Percentiles rank a stretch among this genome's conserved stretches.
Evolutionary conservation across 2,113 vertebrate species (phyloP).

Genomic region (Seriola aureovittata): DNA sequence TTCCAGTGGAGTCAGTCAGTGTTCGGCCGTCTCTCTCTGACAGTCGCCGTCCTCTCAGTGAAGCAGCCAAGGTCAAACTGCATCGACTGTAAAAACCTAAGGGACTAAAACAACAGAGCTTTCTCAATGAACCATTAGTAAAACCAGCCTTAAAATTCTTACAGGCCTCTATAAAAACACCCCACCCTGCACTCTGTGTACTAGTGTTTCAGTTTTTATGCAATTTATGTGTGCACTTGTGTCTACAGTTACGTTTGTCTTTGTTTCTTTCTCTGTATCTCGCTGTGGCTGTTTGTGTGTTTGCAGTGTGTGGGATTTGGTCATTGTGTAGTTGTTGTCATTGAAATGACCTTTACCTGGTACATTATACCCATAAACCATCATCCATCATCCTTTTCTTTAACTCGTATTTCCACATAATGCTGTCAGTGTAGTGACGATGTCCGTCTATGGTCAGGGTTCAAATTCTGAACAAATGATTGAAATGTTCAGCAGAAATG

Average conservation of each 20-base stretch:
- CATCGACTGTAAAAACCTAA: slow-evolving; percentile 46
- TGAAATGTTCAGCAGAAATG: background rate
- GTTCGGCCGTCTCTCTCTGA: slow-evolving; percentile 7
- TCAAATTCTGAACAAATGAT: background rate
- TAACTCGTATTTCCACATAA: too few relatives aligned
- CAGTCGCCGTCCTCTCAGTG: slow-evolving; percentile 19
- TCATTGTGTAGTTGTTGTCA: too few relatives aligned
- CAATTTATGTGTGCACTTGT: background rate
- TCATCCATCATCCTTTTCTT: too few relatives aligned
- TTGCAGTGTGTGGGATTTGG: background rate
- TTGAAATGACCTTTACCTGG: too few relatives aligned
- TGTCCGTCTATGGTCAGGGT: too few relatives aligned
- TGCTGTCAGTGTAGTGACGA: too few relatives aligned
- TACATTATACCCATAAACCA: too few relatives aligned
- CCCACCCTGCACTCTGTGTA: slow-evolving; percentile 12
- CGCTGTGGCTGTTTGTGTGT: background rate
- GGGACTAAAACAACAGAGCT: slow-evolving; percentile 45
- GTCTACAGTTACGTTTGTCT: background rate
- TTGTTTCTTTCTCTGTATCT: slow-evolving; percentile 18
- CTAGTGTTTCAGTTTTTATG: background rate
- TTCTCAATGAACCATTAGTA: slow-evolving; percentile 54
- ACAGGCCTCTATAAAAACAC: slow-evolving; percentile 54
- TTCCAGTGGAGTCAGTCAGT: slow-evolving; percentile 10
- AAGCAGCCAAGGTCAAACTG: slow-evolving; percentile 64
- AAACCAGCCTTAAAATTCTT: slow-evolving; percentile 58